Evolutionary conservation across 2,113 vertebrate species (phyloP).

Genomic region (Hydrochoerus hydrochaeris): DNA sequence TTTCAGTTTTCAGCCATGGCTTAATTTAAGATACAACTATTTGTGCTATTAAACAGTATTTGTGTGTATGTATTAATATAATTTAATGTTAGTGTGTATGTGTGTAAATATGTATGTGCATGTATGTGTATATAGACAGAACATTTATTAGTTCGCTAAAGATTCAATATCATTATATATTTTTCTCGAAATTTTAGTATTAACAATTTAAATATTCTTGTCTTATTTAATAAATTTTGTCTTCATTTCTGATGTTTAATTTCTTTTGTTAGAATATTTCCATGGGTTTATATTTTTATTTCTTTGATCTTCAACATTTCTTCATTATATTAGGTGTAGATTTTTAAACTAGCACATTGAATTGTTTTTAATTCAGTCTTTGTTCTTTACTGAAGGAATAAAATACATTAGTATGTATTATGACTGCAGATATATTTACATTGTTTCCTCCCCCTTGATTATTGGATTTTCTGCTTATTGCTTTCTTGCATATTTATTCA

Average conservation of each 20-base stretch:
- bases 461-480: neutral
- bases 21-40: neutral
- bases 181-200: neutral
- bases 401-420: neutral
- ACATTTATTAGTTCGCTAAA: neutral
- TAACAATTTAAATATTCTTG: neutral
- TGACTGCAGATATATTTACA: neutral
- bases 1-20: neutral
- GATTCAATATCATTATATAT: neutral
- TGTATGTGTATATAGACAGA: neutral
- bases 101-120: neutral
- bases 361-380: neutral
- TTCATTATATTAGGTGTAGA: neutral
- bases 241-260: neutral
- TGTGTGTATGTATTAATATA: neutral
- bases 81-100: neutral
- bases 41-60: neutral
- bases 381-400: slow-evolving; percentile 15
- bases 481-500: neutral
- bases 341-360: slow-evolving; percentile 3
- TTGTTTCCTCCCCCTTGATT: neutral
- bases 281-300: neutral
- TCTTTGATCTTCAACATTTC: neutral
- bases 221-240: neutral
- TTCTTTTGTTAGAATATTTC: neutral